Percentiles rank a stretch among this genome's conserved stretches.
These are phyloP conservation scores for Tetrao urogallus DNA, from an alignment of 2,113 vertebrate species.

Conservation along the genomic window DNA sequence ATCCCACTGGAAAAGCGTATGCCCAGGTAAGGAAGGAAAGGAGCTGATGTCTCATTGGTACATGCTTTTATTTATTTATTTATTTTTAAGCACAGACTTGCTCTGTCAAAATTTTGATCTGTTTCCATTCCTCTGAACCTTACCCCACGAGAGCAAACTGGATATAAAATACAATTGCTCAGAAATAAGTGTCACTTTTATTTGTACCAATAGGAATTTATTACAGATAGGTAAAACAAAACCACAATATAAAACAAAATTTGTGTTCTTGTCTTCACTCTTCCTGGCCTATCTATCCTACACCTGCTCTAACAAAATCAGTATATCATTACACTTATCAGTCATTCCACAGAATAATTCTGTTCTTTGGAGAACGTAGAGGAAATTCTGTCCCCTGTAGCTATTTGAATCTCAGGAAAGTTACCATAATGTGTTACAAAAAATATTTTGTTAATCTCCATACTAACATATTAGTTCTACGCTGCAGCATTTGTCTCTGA, in stretches of 20 bases:
- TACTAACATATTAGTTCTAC: background rate
- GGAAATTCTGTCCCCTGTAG: background rate
- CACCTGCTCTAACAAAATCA: background rate
- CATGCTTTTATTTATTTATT: too few species aligned
- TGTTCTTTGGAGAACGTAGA: background rate
- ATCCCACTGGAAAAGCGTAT: background rate
- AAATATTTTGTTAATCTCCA: background rate
- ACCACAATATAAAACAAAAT: background rate
- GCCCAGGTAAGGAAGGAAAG: background rate
- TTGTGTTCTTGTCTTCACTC: background rate
- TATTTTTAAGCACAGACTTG: background rate
- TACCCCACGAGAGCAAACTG: background rate
- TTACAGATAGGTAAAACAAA: background rate
- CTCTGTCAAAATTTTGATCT: background rate
- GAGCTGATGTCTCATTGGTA: background rate
- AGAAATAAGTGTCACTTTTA: background rate
- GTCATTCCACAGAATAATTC: background rate
- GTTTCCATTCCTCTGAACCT: background rate
- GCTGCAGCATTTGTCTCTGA: background rate
- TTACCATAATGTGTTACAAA: background rate
- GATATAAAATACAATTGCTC: background rate
- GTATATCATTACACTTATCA: background rate
- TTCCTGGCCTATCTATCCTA: background rate
- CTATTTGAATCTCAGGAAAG: background rate
- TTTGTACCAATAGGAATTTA: background rate